Conservation (phyloP, 2,113 vertebrate genomes). For the Tor tambroides region DNA sequence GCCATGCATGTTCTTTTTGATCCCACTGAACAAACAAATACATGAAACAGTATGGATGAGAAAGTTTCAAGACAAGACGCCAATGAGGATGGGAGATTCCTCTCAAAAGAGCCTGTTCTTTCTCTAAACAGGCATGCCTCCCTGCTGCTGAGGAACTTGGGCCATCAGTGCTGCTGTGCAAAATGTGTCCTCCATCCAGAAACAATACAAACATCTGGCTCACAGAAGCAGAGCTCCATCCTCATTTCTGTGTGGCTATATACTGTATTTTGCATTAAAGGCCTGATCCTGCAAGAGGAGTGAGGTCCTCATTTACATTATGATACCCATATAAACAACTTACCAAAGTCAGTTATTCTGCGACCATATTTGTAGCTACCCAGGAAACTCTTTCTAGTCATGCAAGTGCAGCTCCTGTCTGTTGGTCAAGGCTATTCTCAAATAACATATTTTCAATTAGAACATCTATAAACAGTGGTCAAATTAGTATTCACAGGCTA, state of each 20-base stretch:
- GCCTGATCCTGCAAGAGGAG: background rate
- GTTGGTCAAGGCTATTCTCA: background rate
- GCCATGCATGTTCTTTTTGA: conserved; percentile 65
- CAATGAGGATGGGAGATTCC: conserved; percentile 24
- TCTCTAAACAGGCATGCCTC: conserved; percentile 50
- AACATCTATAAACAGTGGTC: background rate
- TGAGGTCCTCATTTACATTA: background rate
- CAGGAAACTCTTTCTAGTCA: background rate
- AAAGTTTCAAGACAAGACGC: conserved; percentile 43
- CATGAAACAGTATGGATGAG: conserved; percentile 59
- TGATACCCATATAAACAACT: background rate
- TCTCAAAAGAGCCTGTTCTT: conserved; percentile 50
- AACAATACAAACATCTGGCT: conserved; percentile 72
- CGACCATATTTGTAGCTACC: background rate
- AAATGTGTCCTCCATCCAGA: conserved; percentile 61
- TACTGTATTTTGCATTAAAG: background rate
- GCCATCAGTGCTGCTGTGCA: conserved; percentile 52
- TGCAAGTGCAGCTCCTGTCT: background rate
- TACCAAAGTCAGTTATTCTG: background rate
- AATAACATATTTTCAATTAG: background rate
- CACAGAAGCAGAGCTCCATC: conserved; percentile 61
- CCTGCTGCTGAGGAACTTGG: conserved; percentile 54
- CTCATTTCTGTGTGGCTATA: conserved; percentile 44
- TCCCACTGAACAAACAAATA: conserved; percentile 67
- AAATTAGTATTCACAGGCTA: no score